phyloP scores from a whole-genome alignment of 2,797 vertebrate genomes.

The Rhinichthys osculus region DNA sequence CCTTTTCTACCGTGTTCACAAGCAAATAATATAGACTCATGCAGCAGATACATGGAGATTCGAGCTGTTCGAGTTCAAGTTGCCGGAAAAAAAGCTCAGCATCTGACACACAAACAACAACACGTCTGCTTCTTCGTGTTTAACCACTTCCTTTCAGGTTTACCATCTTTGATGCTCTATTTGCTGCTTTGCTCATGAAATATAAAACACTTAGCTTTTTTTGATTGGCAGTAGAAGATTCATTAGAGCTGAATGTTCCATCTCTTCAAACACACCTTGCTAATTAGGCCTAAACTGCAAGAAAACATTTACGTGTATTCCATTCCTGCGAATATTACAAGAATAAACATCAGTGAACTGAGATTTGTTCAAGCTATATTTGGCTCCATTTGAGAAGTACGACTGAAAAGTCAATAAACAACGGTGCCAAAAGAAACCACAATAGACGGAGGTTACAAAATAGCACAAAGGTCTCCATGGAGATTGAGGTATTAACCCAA shows the following conservation, averaged over 20 bases:
- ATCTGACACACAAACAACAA: conserved; percentile 1
- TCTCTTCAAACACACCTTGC: conserved; percentile 10
- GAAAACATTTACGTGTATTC: conserved; percentile 24
- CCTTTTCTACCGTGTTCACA: conserved; percentile 1
- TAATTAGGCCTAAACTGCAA: conserved; percentile 1
- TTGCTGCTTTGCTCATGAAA: not conserved
- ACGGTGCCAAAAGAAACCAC: conserved; percentile 22
- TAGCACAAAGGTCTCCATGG: conserved; percentile 52
- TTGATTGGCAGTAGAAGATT: not conserved
- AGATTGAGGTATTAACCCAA: conserved; percentile 48
- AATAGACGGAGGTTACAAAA: conserved; percentile 40
- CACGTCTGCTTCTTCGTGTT: not conserved
- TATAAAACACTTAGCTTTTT: conserved; percentile 17
- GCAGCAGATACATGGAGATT: conserved; percentile 6
- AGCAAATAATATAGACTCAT: conserved; percentile 5
- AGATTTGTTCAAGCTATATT: conserved; percentile 36
- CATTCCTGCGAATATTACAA: conserved; percentile 42
- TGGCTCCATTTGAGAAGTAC: conserved; percentile 3
- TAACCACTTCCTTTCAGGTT: not conserved
- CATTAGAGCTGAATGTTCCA: conserved; percentile 6
- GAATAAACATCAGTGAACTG: conserved; percentile 52
- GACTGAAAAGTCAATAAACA: conserved; percentile 35
- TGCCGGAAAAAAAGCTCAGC: not conserved
- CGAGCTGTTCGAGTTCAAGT: not conserved
- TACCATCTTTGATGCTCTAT: not conserved